Evolutionary conservation across 2,113 vertebrate genomes (phyloP).

Genomic region (Fulica atra): DNA sequence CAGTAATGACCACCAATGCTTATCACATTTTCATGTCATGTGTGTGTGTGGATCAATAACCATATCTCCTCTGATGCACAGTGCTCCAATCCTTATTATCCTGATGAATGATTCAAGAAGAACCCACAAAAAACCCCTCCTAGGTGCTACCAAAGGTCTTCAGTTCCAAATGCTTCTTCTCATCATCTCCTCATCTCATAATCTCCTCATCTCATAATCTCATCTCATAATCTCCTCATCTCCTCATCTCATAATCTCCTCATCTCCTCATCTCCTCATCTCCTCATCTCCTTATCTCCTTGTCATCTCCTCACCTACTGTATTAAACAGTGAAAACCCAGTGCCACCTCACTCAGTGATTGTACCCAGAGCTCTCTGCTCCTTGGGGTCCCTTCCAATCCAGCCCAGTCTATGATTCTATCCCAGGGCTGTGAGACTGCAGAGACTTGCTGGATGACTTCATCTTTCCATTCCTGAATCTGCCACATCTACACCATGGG

Average conservation of each 20-base stretch:
- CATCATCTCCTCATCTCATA: too few relatives aligned
- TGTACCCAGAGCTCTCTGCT: too few relatives aligned
- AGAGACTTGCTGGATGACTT: not conserved
- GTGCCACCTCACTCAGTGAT: too few relatives aligned
- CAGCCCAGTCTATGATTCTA: too few relatives aligned
- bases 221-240: too few relatives aligned
- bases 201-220: too few relatives aligned
- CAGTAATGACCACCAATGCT: rapidly evolving
- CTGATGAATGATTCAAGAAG: not conserved
- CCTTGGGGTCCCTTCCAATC: too few relatives aligned
- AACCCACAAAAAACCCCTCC: not conserved
- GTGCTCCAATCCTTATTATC: not conserved
- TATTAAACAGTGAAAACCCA: too few relatives aligned
- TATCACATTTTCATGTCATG: rapidly evolving
- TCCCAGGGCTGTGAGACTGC: not conserved
- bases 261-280: too few relatives aligned
- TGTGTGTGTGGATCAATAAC: not conserved
- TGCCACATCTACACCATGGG: not conserved
- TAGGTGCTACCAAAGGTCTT: not conserved
- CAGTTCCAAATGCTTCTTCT: not conserved
- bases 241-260: too few relatives aligned
- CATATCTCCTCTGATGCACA: not conserved
- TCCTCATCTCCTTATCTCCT: too few relatives aligned
- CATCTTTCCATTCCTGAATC: not conserved
- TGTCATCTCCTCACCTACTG: too few relatives aligned